Evolutionary conservation across 2,797 vertebrate species (phyloP).

Genomic region (Columba guinea): DNA sequence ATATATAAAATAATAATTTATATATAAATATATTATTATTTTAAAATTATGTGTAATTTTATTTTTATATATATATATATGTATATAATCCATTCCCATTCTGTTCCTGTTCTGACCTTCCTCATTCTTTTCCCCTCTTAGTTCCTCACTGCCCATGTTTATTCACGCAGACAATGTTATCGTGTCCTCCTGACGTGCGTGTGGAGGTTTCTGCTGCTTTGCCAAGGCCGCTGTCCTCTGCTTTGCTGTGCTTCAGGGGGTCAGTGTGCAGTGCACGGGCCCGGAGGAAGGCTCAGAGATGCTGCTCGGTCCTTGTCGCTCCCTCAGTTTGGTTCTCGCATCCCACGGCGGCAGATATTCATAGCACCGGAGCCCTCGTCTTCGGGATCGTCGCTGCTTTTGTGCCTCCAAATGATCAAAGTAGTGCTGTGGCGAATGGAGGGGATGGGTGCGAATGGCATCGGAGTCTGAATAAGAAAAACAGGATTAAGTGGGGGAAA

Average conservation of each 20-base stretch:
- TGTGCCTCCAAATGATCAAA: not conserved
- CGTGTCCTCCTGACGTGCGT: not conserved
- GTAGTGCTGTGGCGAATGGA: not conserved
- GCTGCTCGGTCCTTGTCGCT: not conserved
- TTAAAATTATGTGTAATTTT: not conserved
- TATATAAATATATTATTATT: not conserved
- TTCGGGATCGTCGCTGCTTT: not conserved
- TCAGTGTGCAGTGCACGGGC: rapidly evolving
- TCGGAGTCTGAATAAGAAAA: not conserved
- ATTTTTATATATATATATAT: not conserved
- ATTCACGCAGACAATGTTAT: not conserved
- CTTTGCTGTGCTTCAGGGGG: not conserved
- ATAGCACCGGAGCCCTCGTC: not conserved
- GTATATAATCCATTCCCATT: not conserved
- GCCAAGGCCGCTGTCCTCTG: not conserved
- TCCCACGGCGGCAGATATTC: not conserved
- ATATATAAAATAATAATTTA: too few species aligned
- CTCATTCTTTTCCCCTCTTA: not conserved
- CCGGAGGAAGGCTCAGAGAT: not conserved
- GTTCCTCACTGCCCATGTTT: not conserved
- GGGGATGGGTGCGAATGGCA: too few species aligned
- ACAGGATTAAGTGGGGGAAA: not conserved
- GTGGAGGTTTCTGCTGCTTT: not conserved
- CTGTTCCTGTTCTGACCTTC: not conserved
- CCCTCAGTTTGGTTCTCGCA: not conserved